These are phyloP conservation scores for Fulica atra DNA, from an alignment of 2,113 vertebrate species.

Conservation along the genomic window DNA sequence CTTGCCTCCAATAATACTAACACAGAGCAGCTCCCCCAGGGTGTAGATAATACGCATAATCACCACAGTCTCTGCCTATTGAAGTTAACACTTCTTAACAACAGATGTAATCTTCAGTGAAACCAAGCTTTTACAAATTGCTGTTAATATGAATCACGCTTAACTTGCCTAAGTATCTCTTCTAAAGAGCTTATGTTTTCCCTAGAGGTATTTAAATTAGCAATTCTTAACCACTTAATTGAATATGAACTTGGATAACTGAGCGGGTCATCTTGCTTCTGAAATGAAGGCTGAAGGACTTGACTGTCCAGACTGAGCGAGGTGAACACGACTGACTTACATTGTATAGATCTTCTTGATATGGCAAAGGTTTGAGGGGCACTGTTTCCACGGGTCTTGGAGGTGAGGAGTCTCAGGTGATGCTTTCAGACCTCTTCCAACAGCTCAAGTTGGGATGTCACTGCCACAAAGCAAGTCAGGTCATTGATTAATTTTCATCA, in stretches of 20 bases:
- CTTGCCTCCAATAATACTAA: background rate
- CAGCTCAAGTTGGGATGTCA: background rate
- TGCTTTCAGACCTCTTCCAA: background rate
- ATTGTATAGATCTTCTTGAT: background rate
- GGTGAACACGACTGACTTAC: background rate
- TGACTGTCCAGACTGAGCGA: background rate
- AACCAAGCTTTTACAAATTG: slow-evolving; percentile 65
- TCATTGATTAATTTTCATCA: background rate
- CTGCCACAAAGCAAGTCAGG: background rate
- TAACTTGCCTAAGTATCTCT: slow-evolving; percentile 63
- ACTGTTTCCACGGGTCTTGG: background rate
- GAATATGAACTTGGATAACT: slow-evolving; percentile 42
- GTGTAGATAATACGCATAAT: background rate
- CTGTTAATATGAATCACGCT: slow-evolving; percentile 66
- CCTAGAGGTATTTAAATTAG: slow-evolving; percentile 65
- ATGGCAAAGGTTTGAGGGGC: background rate
- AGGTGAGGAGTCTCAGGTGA: background rate
- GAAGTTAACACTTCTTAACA: slow-evolving; percentile 52
- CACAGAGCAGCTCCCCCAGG: background rate
- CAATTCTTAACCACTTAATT: slow-evolving; percentile 62
- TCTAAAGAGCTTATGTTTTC: slow-evolving; percentile 64
- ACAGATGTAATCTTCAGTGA: slow-evolving; percentile 69
- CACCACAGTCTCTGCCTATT: slow-evolving; percentile 15
- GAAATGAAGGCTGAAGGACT: background rate
- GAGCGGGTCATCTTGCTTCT: background rate